Percentiles rank a stretch among this genome's conserved stretches.
These are phyloP conservation scores for Caenorhabditis inopinata DNA, from an alignment of 1,140 invertebrate species.

Conservation along the genomic window DNA sequence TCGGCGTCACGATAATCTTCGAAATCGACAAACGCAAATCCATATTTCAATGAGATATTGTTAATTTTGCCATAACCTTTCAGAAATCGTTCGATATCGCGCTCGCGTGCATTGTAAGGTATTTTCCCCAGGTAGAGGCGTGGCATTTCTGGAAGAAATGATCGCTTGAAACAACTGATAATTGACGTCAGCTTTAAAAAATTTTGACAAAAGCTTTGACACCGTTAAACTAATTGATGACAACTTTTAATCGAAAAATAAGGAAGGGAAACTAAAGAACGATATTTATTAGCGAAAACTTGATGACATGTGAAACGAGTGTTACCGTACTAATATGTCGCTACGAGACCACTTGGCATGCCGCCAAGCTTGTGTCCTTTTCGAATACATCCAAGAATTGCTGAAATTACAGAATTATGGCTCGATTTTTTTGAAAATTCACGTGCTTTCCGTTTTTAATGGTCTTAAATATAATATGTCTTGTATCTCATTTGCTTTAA, in stretches of 20 bases:
- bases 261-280: background rate
- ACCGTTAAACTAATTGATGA: no score
- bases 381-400: background rate
- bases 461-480: no score
- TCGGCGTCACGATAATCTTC: slow-evolving; percentile 95
- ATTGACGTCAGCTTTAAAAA: no score
- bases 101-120: slow-evolving; percentile 84
- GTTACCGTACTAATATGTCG: background rate
- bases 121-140: slow-evolving; percentile 89
- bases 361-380: background rate
- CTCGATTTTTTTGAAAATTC: no score
- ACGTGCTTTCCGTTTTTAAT: background rate
- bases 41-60: slow-evolving; percentile 94
- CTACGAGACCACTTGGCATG: background rate
- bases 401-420: no score
- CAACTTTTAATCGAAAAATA: background rate
- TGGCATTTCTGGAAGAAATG: slow-evolving; percentile 66
- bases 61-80: slow-evolving; percentile 90
- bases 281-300: background rate
- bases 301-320: slow-evolving; percentile 3
- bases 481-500: no score
- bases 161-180: no score
- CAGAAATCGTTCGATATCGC: slow-evolving; percentile 92
- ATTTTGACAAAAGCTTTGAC: background rate
- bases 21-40: slow-evolving; percentile 98